These are phyloP conservation scores for Phorcus lineatus DNA, from an alignment of 2,888 invertebrate genomes.

Conservation along the genomic window DNA sequence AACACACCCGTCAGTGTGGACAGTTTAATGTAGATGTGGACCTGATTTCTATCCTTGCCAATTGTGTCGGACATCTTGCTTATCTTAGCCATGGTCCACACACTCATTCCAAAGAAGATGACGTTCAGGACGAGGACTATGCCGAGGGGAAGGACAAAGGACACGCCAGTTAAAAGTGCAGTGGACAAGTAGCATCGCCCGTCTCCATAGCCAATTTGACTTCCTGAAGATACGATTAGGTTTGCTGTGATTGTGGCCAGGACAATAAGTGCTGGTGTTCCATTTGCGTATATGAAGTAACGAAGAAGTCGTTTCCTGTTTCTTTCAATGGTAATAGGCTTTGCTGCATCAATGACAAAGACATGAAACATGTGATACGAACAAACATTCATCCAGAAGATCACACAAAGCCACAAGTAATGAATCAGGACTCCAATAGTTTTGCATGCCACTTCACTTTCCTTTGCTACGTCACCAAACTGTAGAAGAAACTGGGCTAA, in stretches of 20 bases:
- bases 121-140: conserved; percentile 51
- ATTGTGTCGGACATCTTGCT: conserved; percentile 30
- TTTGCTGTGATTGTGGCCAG: conserved; percentile 19
- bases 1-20: conserved; percentile 51
- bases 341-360: conserved; percentile 27
- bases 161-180: conserved; percentile 24
- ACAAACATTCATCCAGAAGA: conserved; percentile 49
- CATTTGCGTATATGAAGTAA: conserved; percentile 34
- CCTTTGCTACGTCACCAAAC: conserved; percentile 31
- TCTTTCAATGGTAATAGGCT: background rate
- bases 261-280: conserved; percentile 24
- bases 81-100: conserved; percentile 36
- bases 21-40: conserved; percentile 47
- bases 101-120: conserved; percentile 44
- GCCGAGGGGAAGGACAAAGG: conserved; percentile 49
- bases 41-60: conserved; percentile 33
- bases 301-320: background rate
- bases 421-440: conserved; percentile 44
- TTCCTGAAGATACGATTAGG: conserved; percentile 20
- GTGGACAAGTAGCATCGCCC: conserved; percentile 37
- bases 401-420: conserved; percentile 44
- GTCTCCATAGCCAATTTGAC: conserved; percentile 39
- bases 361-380: conserved; percentile 40
- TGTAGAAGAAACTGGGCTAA: conserved; percentile 40
- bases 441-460: conserved; percentile 31